Percentiles rank a stretch among this genome's conserved stretches.
Conservation (phyloP, 2,113 vertebrate species). For the Kryptolebias marmoratus region DNA sequence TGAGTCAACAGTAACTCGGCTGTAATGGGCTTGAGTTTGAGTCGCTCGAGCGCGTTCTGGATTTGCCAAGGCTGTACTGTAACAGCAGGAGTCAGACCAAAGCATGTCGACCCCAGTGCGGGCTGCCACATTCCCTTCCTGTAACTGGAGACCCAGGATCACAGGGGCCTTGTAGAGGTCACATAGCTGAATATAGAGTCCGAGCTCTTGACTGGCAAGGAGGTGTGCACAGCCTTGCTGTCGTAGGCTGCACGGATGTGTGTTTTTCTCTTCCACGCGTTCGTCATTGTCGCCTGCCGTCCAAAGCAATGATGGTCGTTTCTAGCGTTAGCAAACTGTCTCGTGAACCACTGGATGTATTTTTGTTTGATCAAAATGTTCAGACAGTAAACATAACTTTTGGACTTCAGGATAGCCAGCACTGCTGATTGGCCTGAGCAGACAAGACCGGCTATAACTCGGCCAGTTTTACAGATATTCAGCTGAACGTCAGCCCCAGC, state of each 20-base stretch:
- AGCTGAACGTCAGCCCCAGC: no score
- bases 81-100: conserved; percentile 3
- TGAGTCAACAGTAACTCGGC: not conserved
- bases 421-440: no score
- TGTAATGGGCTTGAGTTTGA: conserved; percentile 10
- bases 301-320: not conserved
- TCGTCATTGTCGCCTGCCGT: not conserved
- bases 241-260: conserved; percentile 1
- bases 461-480: no score
- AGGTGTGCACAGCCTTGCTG: conserved; percentile 48
- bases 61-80: conserved; percentile 9
- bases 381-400: no score
- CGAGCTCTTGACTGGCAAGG: conserved; percentile 68
- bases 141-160: conserved; percentile 74
- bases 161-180: conserved; percentile 57
- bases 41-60: not conserved
- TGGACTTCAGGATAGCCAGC: no score
- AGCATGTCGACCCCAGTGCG: not conserved
- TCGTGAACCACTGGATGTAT: no score
- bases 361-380: no score
- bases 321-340: no score
- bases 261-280: not conserved
- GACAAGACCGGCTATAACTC: no score
- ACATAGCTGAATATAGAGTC: conserved; percentile 75
- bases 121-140: conserved; percentile 50